Evolutionary conservation across 2,113 vertebrate species (phyloP), one percentile per base, ranked within the genome.

Genomic region (Machaerirhynchus nigripectus): DNA sequence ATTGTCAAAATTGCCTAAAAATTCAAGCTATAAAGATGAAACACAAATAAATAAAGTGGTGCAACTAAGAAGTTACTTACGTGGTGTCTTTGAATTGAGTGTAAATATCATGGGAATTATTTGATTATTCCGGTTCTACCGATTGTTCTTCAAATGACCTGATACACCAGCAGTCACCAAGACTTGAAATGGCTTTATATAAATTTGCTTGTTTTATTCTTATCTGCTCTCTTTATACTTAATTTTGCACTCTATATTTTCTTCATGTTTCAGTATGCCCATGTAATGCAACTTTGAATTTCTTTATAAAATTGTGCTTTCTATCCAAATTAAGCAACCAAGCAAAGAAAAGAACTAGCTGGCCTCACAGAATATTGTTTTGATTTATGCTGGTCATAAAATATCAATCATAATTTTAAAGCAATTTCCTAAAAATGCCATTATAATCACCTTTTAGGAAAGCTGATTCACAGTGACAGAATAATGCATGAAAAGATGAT

Each of bases 111-210:
- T 7, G 33, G n/a, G 31, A 93, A 90, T 91, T 56, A 85, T 95
- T 94, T 97, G 21, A 91, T 97, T 96, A 89, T 95, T 96, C 67
- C 71, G 15, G 24, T 95, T 92, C 59, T 85, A 94, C 44, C 50
- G 11, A 95, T 92, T 97, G 84, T 46, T 96, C 75, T 96, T 97
- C 67, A 94, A 52, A 90, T 84, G 76, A 64, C 74, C 87, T 89
- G 37, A 49, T 87, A 85, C 3, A 6, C 2, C 55, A 57, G 33
- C 57, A 96, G 79, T 94, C 49, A 93, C 55, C 28, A 71, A 27
- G 31, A 35, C 81, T 91, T 80, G 53, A 93, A 95, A 86, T 88
- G 49, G 27, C 20, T 90, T 89, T 89, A 80, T 86, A 96, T 63
- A 93, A 55, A 92, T 94, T 90, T 46, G 65, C 35, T 50, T 47